Evolutionary conservation across 2,797 vertebrate genomes (phyloP).

Genomic region (Okamejei kenojei): DNA sequence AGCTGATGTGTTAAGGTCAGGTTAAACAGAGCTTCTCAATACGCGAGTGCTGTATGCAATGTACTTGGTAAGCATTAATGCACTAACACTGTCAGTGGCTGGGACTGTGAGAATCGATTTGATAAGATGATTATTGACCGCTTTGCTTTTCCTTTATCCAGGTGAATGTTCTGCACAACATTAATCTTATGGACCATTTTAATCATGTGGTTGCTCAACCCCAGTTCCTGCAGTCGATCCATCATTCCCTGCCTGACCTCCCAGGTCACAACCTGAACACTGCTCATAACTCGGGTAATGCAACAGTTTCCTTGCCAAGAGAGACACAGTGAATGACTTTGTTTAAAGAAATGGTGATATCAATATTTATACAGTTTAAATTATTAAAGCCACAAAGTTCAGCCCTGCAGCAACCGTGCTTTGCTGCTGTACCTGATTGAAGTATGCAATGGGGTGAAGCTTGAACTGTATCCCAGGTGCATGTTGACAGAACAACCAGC

Average conservation of each 20-base stretch:
- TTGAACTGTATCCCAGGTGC: no score
- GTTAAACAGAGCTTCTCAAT: background rate
- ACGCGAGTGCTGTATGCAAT: conserved; percentile 6
- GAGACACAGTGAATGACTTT: background rate
- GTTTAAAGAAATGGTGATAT: background rate
- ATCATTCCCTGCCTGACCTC: conserved; percentile 57
- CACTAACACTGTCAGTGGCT: background rate
- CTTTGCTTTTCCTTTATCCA: conserved; percentile 48
- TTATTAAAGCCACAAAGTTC: background rate
- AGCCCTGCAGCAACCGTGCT: no score
- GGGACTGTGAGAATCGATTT: conserved; percentile 30
- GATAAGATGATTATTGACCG: conserved; percentile 22
- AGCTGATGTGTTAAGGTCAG: background rate
- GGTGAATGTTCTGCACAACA: conserved; percentile 77
- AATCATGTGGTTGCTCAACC: conserved; percentile 73
- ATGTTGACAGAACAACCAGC: no score
- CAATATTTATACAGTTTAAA: background rate
- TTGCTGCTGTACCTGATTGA: no score
- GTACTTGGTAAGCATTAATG: conserved; percentile 20
- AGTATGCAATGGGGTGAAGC: no score
- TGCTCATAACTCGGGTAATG: conserved; percentile 66
- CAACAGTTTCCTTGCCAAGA: background rate
- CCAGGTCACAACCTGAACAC: conserved; percentile 56
- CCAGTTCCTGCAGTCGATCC: conserved; percentile 75
- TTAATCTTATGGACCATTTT: conserved; percentile 63